Percentiles rank a stretch among this genome's conserved stretches.
Conservation (phyloP, 35 echinoderm and acorn worm species). For the Apostichopus californicus region DNA sequence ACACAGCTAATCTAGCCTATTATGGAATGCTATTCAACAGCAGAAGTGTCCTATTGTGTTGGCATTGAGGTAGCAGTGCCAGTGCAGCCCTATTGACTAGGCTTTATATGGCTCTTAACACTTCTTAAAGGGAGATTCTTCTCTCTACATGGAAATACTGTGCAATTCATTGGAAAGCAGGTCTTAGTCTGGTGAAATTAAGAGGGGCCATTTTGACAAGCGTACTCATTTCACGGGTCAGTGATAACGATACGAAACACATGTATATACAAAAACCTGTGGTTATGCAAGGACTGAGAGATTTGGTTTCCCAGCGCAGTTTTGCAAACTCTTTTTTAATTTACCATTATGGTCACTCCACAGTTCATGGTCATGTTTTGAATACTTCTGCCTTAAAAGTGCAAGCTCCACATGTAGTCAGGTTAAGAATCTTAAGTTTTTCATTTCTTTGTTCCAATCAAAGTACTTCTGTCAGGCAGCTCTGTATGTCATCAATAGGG, state of each 20-base stretch:
- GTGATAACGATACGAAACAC: background rate
- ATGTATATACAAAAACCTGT: too few relatives aligned
- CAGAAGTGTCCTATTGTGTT: background rate
- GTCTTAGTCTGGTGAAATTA: background rate
- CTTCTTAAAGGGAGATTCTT: background rate
- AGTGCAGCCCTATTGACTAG: background rate
- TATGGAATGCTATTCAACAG: background rate
- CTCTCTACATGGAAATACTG: background rate
- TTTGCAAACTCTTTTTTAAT: too few relatives aligned
- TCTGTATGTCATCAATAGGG: too few relatives aligned
- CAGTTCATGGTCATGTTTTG: too few relatives aligned
- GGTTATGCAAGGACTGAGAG: too few relatives aligned
- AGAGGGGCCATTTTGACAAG: background rate
- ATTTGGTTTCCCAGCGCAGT: too few relatives aligned
- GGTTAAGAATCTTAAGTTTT: too few relatives aligned
- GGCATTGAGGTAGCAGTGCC: background rate
- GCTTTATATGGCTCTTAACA: background rate
- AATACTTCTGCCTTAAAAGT: too few relatives aligned
- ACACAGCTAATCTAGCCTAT: slow-evolving; percentile 22
- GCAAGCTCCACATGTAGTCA: too few relatives aligned
- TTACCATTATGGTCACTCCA: too few relatives aligned
- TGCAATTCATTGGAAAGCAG: background rate
- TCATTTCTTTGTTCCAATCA: too few relatives aligned
- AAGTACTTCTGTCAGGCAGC: too few relatives aligned
- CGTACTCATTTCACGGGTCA: background rate